Conservation (phyloP, 2,113 vertebrate genomes). For the Genyomyrus donnyi region DNA sequence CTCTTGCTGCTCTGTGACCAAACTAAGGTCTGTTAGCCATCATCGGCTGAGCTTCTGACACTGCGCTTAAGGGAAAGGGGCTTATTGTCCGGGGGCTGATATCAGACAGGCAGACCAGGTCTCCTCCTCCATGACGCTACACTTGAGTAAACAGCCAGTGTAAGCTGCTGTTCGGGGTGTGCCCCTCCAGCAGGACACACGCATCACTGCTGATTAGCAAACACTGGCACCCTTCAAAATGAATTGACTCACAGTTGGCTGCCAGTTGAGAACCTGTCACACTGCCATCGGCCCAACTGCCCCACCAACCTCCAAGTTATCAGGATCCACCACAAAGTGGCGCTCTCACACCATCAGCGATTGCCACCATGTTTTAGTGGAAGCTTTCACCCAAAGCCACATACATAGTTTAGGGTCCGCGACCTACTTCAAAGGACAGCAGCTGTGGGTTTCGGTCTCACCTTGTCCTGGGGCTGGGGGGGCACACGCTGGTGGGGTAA, state of each 20-base stretch:
- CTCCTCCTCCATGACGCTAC: background rate
- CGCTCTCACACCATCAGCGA: background rate
- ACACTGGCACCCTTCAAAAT: background rate
- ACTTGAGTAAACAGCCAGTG: background rate
- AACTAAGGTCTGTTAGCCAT: background rate
- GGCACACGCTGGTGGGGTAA: constrained; percentile 48
- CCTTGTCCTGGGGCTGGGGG: constrained; percentile 44
- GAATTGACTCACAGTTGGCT: background rate
- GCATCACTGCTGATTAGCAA: background rate
- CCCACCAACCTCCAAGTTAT: background rate
- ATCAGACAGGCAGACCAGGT: background rate
- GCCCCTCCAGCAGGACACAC: background rate
- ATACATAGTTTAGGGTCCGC: background rate
- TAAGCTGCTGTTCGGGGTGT: background rate
- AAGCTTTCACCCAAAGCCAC: background rate
- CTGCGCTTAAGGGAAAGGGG: background rate
- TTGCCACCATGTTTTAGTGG: background rate
- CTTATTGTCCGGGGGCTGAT: background rate
- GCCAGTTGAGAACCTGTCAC: background rate
- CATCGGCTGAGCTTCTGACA: background rate
- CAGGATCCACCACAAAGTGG: background rate
- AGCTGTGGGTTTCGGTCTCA: constrained; percentile 28
- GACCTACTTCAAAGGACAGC: background rate
- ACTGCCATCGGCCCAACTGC: background rate
- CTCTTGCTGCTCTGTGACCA: background rate